A percentile compares a stretch with the other conserved stretches of the same genome.
These are phyloP conservation scores for Champsocephalus gunnari DNA, from an alignment of 2,797 vertebrate genomes.

Conservation along the genomic window DNA sequence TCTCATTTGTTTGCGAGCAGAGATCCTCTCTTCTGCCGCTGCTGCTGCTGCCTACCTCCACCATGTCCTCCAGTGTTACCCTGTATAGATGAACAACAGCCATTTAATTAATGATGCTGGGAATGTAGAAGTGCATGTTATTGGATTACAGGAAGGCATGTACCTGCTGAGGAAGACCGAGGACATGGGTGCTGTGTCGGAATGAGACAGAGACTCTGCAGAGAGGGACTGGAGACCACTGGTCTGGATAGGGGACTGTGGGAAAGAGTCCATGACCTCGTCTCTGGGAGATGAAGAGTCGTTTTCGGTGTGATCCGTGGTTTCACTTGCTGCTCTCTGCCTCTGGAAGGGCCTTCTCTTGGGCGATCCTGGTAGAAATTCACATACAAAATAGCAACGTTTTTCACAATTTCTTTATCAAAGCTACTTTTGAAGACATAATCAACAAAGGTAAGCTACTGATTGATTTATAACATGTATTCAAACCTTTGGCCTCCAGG, in stretches of 20 bases:
- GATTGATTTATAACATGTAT: not conserved
- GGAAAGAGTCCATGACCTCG: conserved; percentile 81
- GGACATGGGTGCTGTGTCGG: conserved; percentile 80
- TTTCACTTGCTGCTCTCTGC: conserved; percentile 96
- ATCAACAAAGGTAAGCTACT: not conserved
- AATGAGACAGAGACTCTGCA: conserved; percentile 84
- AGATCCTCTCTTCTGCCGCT: conserved; percentile 44
- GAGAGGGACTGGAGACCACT: conserved; percentile 85
- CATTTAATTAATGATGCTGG: conserved; percentile 2
- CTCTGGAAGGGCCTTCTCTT: conserved; percentile 93
- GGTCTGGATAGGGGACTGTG: conserved; percentile 75
- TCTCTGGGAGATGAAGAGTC: conserved; percentile 81
- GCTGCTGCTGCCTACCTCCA: conserved; percentile 66
- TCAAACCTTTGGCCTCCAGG: conserved; percentile 94
- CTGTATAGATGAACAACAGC: conserved; percentile 73
- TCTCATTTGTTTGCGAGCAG: conserved; percentile 23
- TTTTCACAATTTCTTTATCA: not conserved
- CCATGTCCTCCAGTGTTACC: conserved; percentile 85
- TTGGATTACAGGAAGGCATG: not conserved
- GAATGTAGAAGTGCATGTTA: not conserved
- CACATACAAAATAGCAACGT: not conserved
- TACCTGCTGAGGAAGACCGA: conserved; percentile 92
- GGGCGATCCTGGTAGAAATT: conserved; percentile 87
- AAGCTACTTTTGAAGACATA: not conserved
- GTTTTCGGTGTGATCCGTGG: conserved; percentile 89